These are phyloP conservation scores for Oreochromis tanganicae DNA, from an alignment of 2,113 vertebrate species.

Conservation along the genomic window DNA sequence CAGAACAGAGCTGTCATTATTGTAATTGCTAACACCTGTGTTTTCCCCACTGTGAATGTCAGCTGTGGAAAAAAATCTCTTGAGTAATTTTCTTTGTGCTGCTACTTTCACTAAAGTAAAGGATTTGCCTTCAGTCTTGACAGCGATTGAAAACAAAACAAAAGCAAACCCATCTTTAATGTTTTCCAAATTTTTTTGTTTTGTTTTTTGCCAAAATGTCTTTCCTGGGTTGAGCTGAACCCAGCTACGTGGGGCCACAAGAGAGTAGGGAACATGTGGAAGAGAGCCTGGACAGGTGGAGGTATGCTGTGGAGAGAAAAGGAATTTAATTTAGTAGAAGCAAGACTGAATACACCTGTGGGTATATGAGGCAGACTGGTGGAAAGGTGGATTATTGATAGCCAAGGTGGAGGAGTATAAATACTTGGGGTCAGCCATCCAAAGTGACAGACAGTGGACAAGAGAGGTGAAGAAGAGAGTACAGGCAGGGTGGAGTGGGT, in stretches of 20 bases:
- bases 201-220: background rate
- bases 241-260: background rate
- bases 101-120: background rate
- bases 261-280: background rate
- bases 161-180: background rate
- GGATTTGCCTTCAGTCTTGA: background rate
- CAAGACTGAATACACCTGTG: background rate
- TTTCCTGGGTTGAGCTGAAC: background rate
- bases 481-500: background rate
- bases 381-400: background rate
- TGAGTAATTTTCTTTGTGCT: background rate
- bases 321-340: background rate
- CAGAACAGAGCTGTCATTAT: background rate
- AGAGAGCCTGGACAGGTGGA: background rate
- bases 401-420: background rate
- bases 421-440: background rate
- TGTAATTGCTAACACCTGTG: background rate
- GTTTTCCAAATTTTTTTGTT: background rate
- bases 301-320: background rate
- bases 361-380: background rate
- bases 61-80: background rate
- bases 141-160: background rate
- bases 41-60: background rate
- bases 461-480: background rate
- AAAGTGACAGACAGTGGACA: background rate